Evolutionary conservation across 2,888 invertebrate species (phyloP), one percentile per base, ranked within the genome.

Genomic region (Cotesia congregata): DNA sequence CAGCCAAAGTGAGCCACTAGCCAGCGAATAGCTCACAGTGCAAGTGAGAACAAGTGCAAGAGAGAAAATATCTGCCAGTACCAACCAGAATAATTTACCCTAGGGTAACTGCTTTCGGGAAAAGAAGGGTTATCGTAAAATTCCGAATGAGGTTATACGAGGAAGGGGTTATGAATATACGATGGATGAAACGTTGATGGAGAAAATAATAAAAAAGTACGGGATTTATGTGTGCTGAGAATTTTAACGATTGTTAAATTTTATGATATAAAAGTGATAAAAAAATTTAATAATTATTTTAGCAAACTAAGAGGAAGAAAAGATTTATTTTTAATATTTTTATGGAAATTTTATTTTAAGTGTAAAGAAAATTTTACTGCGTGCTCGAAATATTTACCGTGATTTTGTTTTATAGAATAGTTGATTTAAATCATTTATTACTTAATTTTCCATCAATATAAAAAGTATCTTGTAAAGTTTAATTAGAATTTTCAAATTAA

Each of bases 211-310:
- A 50, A 12, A 65, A 65, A 20, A 65, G 3, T 20, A 65, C 17
- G 38, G 30, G 30, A 65, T 38, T 65, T 65, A 65, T 38, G 20
- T 65, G 65, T 65, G 65, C 65, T 5, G 30, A 12, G 65, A 65
- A 65, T 65, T 65, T 65, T 65, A 65, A 65, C 20, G 65, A 38
- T 30, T 62, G 20, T 20, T 41, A 41, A 41, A 41, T 41, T 41
- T 41, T 41, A 41, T 41, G 12, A 50, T 2, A 50, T 50, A 50
- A 50, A 50, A 12, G 7, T 3, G 12, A 50, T 12, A 41, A 41
- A 50, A 50, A 50, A 50, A 12, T 50, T 7, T 50, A 50, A 50
- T 12, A 50, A 50, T 50, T 50, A 50, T 50, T 50, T 50, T 12
- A 50, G 50, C 12, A 50, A 50, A 50, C 50, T 50, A 12, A 50